Evolutionary conservation across 1,140 invertebrate genomes (phyloP).

Genomic region (Aphelinus atriplicis): DNA sequence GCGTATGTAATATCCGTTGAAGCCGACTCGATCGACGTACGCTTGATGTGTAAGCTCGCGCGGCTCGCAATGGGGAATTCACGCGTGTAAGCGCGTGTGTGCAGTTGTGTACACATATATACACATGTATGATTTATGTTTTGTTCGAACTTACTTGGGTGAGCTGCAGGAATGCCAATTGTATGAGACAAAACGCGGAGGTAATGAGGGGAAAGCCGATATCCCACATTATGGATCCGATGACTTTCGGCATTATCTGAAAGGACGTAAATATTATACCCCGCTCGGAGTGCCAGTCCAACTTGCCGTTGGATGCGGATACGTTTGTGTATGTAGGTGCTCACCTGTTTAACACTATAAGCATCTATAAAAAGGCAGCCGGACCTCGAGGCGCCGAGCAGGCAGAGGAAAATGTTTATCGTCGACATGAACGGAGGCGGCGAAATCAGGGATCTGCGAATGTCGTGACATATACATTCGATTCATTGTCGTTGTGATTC

Average conservation of each 20-base stretch:
- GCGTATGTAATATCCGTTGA: too few species aligned
- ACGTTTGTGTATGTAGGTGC: too few species aligned
- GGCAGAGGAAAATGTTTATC: constrained; percentile 72
- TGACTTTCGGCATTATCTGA: constrained; percentile 69
- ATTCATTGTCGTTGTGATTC: too few species aligned
- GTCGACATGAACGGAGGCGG: constrained; percentile 71
- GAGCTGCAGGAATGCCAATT: constrained; percentile 70
- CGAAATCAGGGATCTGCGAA: constrained; percentile 69
- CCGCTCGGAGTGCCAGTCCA: too few species aligned
- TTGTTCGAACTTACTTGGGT: constrained; percentile 64
- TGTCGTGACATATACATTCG: constrained; percentile 20
- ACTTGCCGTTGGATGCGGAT: too few species aligned
- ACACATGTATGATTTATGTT: neutral
- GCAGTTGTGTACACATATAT: too few species aligned
- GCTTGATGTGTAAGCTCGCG: too few species aligned
- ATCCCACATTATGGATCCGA: constrained; percentile 70
- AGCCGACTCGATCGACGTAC: too few species aligned
- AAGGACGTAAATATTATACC: constrained; percentile 19
- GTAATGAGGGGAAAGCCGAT: constrained; percentile 72
- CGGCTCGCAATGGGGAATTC: too few species aligned
- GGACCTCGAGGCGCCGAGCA: constrained; percentile 69
- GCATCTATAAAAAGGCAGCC: constrained; percentile 71
- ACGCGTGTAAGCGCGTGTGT: too few species aligned
- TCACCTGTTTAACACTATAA: constrained; percentile 68
- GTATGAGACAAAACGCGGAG: constrained; percentile 71